Conservation (phyloP, 1,140 invertebrate species). For the Stegodyphus dumicola region DNA sequence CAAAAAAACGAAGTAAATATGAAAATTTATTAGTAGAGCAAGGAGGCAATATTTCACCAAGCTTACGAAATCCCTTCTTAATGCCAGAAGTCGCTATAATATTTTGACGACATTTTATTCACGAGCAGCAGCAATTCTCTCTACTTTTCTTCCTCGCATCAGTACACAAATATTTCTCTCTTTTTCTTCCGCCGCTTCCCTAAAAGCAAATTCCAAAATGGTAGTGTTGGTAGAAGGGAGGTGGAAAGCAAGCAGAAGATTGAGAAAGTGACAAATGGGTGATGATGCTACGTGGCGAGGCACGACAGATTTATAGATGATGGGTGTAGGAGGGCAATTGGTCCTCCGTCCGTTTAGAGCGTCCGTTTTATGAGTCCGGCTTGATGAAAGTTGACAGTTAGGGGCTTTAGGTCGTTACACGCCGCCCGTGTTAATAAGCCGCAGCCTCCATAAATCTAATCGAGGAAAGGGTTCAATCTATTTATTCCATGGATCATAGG, state of each 20-base stretch:
- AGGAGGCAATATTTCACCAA: no score
- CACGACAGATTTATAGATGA: conserved; percentile 15
- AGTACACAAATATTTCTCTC: no score
- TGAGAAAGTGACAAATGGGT: conserved; percentile 26
- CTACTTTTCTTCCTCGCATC: no score
- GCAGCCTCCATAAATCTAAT: conserved; percentile 14
- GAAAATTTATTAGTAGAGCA: no score
- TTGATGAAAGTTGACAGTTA: conserved; percentile 42
- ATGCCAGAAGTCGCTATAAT: no score
- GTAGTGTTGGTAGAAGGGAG: neutral
- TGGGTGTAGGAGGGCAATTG: conserved; percentile 25
- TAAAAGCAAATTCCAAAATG: neutral
- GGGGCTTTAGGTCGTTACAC: conserved; percentile 21
- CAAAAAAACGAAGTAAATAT: no score
- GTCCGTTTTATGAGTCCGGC: conserved; percentile 12
- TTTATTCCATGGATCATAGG: no score
- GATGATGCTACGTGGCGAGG: neutral
- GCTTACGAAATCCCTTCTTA: no score
- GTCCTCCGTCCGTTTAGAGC: conserved; percentile 14
- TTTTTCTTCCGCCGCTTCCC: no score
- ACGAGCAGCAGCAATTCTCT: no score
- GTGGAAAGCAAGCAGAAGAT: conserved; percentile 1
- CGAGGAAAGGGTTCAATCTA: conserved; percentile 33
- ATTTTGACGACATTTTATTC: no score
- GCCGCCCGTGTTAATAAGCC: conserved; percentile 24